Evolutionary conservation across 2,113 vertebrate species (phyloP), one percentile per base, ranked within the genome.

Genomic region (Planiliza haematocheilus): DNA sequence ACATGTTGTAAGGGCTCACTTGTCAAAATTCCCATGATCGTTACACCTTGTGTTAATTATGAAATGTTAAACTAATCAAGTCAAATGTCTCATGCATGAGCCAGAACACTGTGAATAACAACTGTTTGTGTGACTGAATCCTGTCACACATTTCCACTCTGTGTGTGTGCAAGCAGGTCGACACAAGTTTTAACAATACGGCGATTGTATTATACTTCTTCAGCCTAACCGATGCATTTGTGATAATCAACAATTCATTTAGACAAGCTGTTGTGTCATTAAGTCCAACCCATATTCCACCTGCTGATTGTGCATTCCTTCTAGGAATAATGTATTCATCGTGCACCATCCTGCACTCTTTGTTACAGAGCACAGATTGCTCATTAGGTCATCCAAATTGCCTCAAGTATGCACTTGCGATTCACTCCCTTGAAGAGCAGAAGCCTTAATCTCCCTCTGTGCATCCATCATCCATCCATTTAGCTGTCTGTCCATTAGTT

Each of bases 241-340:
- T 30, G 24, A 30, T 30, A 30, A 3, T 64, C 49, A 68, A 4
- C 41, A 55, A 9, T 63, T 59, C 8, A 68, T 68, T 34, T 52
- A 5, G 18, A 52, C 8, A 42, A 46, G 45, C 10, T 11, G 43
- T 45, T 51, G 17, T 34, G 21, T 59, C 46, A 36, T 14, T 7
- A 30, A 75, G 21, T 16, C 57, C n/a, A 10, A 6, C 24, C 42
- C 7, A 0, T 21, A 36, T 36, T 60, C 39, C 24, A 34, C 57
- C 55, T 51, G 48, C 34, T 66, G 59, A 81, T 37, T 67, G 20
- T 59, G 39, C 63, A 11, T 36, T 83, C 34, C 46, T 66, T 37
- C 46, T 10, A 14, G 12, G 30, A 12, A 36, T 60, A 48, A 67
- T 53, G 42, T 38, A 36, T 66, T 61, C 11, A 30, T 21, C 3